phyloP scores from a whole-genome alignment of 2,888 invertebrate genomes.

The Aspidapion aeneum region DNA sequence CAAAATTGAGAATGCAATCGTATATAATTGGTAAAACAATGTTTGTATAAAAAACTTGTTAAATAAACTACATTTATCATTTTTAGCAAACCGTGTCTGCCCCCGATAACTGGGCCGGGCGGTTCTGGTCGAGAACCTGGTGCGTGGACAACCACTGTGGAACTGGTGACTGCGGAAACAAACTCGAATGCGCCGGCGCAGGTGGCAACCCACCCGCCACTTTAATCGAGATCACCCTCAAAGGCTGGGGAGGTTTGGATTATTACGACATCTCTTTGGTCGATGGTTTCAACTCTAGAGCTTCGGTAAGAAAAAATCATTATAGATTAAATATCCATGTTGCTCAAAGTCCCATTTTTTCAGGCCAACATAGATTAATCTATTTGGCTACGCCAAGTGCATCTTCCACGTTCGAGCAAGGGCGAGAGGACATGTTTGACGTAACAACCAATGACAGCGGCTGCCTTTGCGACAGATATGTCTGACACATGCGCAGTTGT shows the following conservation, averaged over 20 bases:
- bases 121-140: constrained; percentile 42
- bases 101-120: constrained; percentile 19
- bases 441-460: too few relatives aligned
- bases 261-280: constrained; percentile 52
- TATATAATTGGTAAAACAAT: too few relatives aligned
- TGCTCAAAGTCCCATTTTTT: constrained; percentile 28
- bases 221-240: constrained; percentile 48
- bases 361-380: too few relatives aligned
- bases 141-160: constrained; percentile 40
- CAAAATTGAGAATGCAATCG: too few relatives aligned
- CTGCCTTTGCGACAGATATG: too few relatives aligned
- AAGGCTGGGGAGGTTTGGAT: constrained; percentile 42
- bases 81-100: constrained; percentile 9
- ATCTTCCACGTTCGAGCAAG: too few relatives aligned
- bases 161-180: constrained; percentile 46
- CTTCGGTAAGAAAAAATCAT: constrained; percentile 41
- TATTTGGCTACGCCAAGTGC: too few relatives aligned
- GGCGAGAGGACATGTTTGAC: too few relatives aligned
- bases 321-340: constrained; percentile 39
- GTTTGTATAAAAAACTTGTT: too few relatives aligned
- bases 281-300: constrained; percentile 49
- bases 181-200: constrained; percentile 46
- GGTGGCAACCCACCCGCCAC: constrained; percentile 47
- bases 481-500: too few relatives aligned
- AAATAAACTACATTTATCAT: too few relatives aligned